Conservation (phyloP, 2,888 invertebrate genomes). For the Alitta virens region DNA sequence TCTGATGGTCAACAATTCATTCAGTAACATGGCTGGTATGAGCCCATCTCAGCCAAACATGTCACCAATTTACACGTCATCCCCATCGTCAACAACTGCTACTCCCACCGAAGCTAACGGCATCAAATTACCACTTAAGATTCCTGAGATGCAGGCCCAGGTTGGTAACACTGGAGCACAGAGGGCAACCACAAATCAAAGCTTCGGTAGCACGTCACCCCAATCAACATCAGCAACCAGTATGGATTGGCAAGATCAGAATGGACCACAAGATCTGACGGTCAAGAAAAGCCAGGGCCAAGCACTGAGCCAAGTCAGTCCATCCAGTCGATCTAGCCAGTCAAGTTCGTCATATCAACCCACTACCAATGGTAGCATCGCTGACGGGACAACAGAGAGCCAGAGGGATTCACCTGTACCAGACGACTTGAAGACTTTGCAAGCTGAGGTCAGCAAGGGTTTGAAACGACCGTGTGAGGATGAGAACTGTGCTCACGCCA, state of each 20-base stretch:
- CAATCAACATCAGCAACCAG: not conserved
- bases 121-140: constrained; percentile 19
- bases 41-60: not conserved
- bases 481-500: constrained; percentile 38
- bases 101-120: constrained; percentile 6
- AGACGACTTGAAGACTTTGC: not conserved
- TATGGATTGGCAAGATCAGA: not conserved
- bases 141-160: constrained; percentile 15
- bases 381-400: not conserved
- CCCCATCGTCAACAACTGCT: not conserved
- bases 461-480: not conserved
- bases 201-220: not conserved
- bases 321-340: not conserved
- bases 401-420: not conserved
- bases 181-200: not conserved
- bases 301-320: not conserved
- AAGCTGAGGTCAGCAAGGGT: not conserved
- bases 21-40: not conserved
- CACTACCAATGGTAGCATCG: too few relatives aligned
- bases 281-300: constrained; percentile 13
- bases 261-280: constrained; percentile 22
- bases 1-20: constrained; percentile 8
- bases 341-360: too few relatives aligned
- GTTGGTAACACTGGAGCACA: not conserved
- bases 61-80: too few relatives aligned